phyloP scores from a whole-genome alignment of 2,797 vertebrate species.

The Onychomys leucogaster region DNA sequence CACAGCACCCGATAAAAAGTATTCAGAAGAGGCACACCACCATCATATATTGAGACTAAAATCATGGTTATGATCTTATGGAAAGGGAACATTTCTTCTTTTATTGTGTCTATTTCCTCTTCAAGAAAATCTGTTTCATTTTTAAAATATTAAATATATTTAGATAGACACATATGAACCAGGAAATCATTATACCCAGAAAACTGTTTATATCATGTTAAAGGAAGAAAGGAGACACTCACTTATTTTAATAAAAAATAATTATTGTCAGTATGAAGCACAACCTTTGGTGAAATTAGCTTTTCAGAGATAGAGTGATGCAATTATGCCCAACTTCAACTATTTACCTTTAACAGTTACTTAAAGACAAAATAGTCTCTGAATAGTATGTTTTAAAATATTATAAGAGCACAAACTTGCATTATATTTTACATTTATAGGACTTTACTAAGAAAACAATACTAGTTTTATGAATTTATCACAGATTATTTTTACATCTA shows the following conservation, averaged over 20 bases:
- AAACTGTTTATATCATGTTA: slow-evolving; percentile 16
- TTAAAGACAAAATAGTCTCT: slow-evolving; percentile 48
- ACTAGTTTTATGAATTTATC: slow-evolving; percentile 52
- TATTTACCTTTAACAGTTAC: slow-evolving; percentile 28
- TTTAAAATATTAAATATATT: slow-evolving; percentile 65
- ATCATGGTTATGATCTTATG: slow-evolving; percentile 61
- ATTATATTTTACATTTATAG: slow-evolving; percentile 69
- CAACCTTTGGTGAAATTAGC: neutral
- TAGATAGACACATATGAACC: neutral
- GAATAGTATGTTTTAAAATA: slow-evolving; percentile 31
- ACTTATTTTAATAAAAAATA: slow-evolving; percentile 55
- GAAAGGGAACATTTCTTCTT: slow-evolving; percentile 58
- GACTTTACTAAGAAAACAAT: slow-evolving; percentile 76
- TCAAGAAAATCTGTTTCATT: slow-evolving; percentile 63
- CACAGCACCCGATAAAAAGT: slow-evolving; percentile 60
- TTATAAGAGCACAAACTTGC: slow-evolving; percentile 50
- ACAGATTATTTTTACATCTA: slow-evolving; percentile 77
- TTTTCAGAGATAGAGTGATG: neutral
- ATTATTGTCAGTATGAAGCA: slow-evolving; percentile 16
- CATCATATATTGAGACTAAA: slow-evolving; percentile 1
- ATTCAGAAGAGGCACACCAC: slow-evolving; percentile 55
- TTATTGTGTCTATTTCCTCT: slow-evolving; percentile 70
- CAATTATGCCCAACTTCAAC: slow-evolving; percentile 22
- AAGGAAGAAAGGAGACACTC: neutral
- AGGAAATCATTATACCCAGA: slow-evolving; percentile 8